These are phyloP conservation scores for Macrobrachium rosenbergii DNA, from an alignment of 1,140 invertebrate genomes.

Conservation along the genomic window DNA sequence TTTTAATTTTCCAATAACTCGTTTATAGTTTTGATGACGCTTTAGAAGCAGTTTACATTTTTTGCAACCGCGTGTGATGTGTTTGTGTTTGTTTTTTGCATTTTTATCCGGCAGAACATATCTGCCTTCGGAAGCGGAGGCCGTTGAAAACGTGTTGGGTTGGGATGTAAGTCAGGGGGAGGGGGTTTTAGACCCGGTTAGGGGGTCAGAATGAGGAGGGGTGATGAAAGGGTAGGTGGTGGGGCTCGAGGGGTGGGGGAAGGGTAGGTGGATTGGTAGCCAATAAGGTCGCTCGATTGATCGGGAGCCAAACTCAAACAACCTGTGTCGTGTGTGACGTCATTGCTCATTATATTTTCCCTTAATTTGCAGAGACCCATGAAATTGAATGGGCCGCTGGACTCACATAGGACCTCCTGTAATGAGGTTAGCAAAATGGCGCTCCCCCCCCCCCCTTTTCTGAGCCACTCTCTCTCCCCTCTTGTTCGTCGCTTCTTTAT, in stretches of 20 bases:
- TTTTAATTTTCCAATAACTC: no score
- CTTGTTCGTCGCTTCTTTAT: neutral
- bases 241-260: neutral
- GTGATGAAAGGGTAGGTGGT: neutral
- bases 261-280: conserved; percentile 16
- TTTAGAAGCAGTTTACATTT: no score
- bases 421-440: neutral
- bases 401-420: conserved; percentile 8
- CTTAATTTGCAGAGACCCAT: conserved; percentile 57
- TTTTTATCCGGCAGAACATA: neutral
- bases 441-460: neutral
- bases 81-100: neutral
- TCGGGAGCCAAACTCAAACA: conserved; percentile 45
- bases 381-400: conserved; percentile 46
- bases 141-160: neutral
- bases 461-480: neutral
- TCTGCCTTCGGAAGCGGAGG: neutral
- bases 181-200: no score
- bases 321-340: conserved; percentile 41
- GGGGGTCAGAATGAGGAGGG: neutral
- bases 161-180: neutral
- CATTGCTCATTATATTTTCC: conserved; percentile 53
- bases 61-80: no score
- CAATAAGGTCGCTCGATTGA: conserved; percentile 46
- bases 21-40: no score